Base-by-base conservation (phyloP, 1,140 invertebrate genomes). In the Pogonognathellus flavescens region DNA sequence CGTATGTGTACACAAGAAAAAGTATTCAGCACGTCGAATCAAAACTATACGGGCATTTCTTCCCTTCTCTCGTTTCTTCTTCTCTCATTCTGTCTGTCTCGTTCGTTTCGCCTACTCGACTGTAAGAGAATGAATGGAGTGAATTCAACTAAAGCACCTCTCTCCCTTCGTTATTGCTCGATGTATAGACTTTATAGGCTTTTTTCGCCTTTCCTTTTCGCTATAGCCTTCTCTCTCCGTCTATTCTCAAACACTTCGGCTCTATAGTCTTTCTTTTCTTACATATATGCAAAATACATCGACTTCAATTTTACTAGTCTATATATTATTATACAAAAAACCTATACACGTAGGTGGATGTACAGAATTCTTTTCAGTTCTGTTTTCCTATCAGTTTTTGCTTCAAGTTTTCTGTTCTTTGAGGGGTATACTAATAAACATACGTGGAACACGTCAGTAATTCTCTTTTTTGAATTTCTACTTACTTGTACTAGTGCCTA, bases 141-240 rank as follows among this genome's bases (percentile, higher is more conserved):
- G 31, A 76, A 76, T 49, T 41, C 31, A 76, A 76, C 31, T 41
- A 16, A 50, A 50, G 31, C 31, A 41, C 53, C 11, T 14, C 11
- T 13, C 53, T 57, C 11, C 53, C 14, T 76, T 76, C 70, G 70
- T 76, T 76, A 76, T 76, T 76, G 70, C 70, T 76, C 41, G n/a
- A 50, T 76, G 22, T 76, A 49, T 76, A 76, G 70, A 31, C 70
- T 76, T 76, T 76, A 76, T 76, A 76, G 70, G 10, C 70, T 76
- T 76, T 57, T 76, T 76, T 76, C 41, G 70, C 70, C 70, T 76
- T 49, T 76, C 70, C 70, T 16, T 50, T 76, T n/a, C 4, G 11
- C n/a, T 57, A 57, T 13, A 57, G 53, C 11, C 2, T 14, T n/a
- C 11, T 57, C 2, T 9, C 53, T 57, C 53, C 9, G n/a, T 13